These are phyloP conservation scores for Menura novaehollandiae DNA, from an alignment of 2,113 vertebrate species.

Conservation along the genomic window DNA sequence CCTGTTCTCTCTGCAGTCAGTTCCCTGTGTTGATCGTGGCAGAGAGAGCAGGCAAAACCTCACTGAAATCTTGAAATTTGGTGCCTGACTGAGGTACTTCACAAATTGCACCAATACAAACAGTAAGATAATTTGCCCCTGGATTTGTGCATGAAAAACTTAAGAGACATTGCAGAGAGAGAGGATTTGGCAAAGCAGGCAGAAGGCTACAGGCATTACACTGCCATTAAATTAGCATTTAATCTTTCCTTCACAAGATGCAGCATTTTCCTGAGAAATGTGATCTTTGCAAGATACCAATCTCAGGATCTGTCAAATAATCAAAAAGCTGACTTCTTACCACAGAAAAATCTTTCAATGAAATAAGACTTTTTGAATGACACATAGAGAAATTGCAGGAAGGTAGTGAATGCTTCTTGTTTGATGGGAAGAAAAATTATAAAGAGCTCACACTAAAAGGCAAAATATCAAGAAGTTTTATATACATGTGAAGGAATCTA, in stretches of 20 bases:
- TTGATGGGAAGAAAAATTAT: neutral
- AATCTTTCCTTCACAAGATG: conserved; percentile 33
- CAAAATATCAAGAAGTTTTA: neutral
- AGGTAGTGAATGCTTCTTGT: neutral
- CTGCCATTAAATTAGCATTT: conserved; percentile 22
- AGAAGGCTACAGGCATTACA: neutral
- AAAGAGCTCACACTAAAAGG: neutral
- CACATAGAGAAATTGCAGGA: neutral
- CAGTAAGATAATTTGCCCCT: neutral
- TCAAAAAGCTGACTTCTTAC: conserved; percentile 16
- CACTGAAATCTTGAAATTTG: neutral
- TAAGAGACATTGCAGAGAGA: neutral
- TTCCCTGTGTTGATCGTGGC: neutral
- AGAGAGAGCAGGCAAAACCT: neutral
- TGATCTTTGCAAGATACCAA: conserved; percentile 33
- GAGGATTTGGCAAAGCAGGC: neutral
- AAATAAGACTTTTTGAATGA: neutral
- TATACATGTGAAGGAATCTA: neutral
- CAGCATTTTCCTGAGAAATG: neutral
- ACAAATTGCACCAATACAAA: neutral
- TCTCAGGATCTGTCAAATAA: conserved; percentile 32
- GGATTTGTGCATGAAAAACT: neutral
- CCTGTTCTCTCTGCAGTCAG: neutral
- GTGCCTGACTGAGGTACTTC: neutral
- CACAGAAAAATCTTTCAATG: neutral